These are phyloP conservation scores for Oenanthe melanoleuca DNA, from an alignment of 2,113 vertebrate species.

Conservation along the genomic window DNA sequence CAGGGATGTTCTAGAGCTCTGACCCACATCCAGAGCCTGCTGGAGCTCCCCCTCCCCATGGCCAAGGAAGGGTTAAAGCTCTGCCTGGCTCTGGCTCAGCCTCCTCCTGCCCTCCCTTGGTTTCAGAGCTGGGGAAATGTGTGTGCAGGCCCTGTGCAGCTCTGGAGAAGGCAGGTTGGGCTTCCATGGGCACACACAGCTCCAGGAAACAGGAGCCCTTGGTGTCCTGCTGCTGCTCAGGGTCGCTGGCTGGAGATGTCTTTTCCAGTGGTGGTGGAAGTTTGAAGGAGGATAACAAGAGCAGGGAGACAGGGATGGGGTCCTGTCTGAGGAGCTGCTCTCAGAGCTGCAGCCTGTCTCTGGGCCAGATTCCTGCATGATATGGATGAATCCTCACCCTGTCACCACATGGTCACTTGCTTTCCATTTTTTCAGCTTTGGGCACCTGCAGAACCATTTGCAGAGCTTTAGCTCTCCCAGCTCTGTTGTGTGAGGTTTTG, in stretches of 20 bases:
- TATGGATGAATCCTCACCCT: not conserved
- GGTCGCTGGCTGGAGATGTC: not conserved
- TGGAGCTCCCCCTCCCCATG: not conserved
- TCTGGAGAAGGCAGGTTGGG: not conserved
- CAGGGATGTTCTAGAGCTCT: not conserved
- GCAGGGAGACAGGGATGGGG: not conserved
- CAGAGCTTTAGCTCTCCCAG: not conserved
- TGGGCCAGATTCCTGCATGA: not conserved
- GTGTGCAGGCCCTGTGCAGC: not conserved
- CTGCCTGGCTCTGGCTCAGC: not conserved
- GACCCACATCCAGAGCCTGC: not conserved
- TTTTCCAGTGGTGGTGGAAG: not conserved
- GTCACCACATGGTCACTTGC: not conserved
- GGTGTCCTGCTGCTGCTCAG: accelerated
- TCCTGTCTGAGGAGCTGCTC: not conserved
- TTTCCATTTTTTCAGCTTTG: not conserved
- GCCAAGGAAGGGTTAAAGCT: not conserved
- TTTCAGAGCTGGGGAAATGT: not conserved
- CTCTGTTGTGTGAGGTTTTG: not conserved
- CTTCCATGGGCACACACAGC: not conserved
- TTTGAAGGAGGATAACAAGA: not conserved
- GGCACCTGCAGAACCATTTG: not conserved
- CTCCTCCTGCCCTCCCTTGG: not conserved
- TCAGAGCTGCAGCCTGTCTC: not conserved
- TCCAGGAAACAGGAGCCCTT: not conserved